phyloP scores from a whole-genome alignment of 1,140 invertebrate species.

The Lucilia cuprina region DNA sequence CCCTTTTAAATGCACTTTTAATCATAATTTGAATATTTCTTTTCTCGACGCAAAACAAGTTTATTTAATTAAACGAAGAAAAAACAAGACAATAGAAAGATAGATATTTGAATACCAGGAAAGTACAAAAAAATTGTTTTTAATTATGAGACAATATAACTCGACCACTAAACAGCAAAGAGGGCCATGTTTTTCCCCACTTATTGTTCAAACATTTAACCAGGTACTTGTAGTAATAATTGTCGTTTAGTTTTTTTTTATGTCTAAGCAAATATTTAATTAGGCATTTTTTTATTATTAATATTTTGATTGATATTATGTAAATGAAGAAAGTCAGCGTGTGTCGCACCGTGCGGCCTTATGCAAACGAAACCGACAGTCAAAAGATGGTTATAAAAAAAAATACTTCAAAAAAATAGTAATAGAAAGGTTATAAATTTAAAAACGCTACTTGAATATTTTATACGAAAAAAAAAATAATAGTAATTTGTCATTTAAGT shows the following conservation, averaged over 20 bases:
- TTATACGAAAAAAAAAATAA: no score
- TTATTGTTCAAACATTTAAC: neutral
- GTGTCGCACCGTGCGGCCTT: neutral
- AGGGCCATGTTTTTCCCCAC: neutral
- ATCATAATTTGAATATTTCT: neutral
- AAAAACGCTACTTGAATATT: no score
- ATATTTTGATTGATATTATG: constrained; percentile 14
- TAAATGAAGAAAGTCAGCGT: constrained; percentile 13
- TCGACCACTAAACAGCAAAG: neutral
- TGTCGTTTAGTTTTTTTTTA: neutral
- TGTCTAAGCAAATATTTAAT: neutral
- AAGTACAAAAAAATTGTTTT: neutral
- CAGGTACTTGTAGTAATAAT: neutral
- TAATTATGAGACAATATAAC: neutral
- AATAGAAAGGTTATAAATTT: no score
- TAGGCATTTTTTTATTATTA: neutral
- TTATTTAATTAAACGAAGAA: neutral
- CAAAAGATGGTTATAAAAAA: neutral
- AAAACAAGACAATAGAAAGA: neutral
- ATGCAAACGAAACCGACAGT: no score
- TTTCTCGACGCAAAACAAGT: neutral
- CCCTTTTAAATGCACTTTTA: neutral
- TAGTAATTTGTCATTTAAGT: no score
- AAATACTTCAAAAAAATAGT: no score
- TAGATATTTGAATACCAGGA: neutral